Conservation (phyloP, 2,113 vertebrate genomes). For the Neofelis nebulosa region DNA sequence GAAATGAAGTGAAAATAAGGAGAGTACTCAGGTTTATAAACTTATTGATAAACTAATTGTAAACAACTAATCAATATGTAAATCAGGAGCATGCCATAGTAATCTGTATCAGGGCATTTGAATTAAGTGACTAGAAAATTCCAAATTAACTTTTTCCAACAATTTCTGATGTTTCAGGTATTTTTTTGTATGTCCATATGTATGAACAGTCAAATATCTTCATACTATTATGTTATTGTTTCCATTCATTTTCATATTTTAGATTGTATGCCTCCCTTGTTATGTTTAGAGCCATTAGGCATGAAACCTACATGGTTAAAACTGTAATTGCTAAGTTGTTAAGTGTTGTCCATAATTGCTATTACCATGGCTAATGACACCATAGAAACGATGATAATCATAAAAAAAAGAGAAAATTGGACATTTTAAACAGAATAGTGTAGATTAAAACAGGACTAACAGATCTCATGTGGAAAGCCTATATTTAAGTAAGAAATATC, state of each 20-base stretch:
- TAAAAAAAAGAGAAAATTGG: slow-evolving; percentile 69
- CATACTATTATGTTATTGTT: slow-evolving; percentile 15
- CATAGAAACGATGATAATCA: slow-evolving; percentile 61
- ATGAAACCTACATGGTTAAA: slow-evolving; percentile 62
- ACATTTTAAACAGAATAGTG: slow-evolving; percentile 77
- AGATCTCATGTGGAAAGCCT: slow-evolving; percentile 68
- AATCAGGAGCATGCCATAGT: background rate
- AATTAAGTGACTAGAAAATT: slow-evolving; percentile 16
- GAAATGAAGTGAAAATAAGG: background rate
- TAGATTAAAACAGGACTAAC: slow-evolving; percentile 79
- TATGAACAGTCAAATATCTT: background rate
- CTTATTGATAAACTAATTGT: slow-evolving; percentile 17
- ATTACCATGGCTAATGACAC: slow-evolving; percentile 69
- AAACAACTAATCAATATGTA: slow-evolving; percentile 11
- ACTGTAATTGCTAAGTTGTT: slow-evolving; percentile 73
- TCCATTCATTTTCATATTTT: slow-evolving; percentile 68
- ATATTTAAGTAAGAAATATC: slow-evolving; percentile 75
- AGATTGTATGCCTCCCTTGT: slow-evolving; percentile 65
- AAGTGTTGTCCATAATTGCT: slow-evolving; percentile 77
- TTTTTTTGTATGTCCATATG: background rate
- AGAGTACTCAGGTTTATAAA: background rate
- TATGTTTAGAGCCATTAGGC: slow-evolving; percentile 70
- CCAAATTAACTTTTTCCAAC: background rate
- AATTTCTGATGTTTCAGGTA: background rate
- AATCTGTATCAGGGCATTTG: background rate